Conservation (phyloP, 2,797 vertebrate genomes). For the Clarias platycephalus region DNA sequence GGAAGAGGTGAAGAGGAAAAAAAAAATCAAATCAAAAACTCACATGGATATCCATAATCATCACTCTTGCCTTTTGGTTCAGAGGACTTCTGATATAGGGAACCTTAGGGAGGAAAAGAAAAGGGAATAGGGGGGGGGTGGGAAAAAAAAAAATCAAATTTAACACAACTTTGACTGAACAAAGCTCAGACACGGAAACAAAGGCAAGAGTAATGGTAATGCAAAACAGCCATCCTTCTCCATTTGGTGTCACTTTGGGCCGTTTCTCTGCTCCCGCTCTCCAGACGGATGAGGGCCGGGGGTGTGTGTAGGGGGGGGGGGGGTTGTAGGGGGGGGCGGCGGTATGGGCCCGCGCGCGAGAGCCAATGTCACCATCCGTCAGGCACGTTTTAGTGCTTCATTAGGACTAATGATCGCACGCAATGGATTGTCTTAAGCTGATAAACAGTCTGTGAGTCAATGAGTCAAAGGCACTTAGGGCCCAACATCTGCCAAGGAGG, state of each 20-base stretch:
- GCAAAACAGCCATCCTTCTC: slow-evolving; percentile 68
- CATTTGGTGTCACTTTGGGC: slow-evolving; percentile 71
- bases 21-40: slow-evolving; percentile 78
- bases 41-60: slow-evolving; percentile 99
- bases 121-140: slow-evolving; percentile 67
- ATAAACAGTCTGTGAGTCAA: slow-evolving; percentile 84
- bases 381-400: slow-evolving; percentile 74
- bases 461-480: slow-evolving; percentile 75
- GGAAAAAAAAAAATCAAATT: slow-evolving; percentile 73
- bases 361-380: slow-evolving; percentile 78
- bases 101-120: slow-evolving; percentile 80
- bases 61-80: slow-evolving; percentile 89
- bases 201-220: slow-evolving; percentile 78
- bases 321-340: slow-evolving; percentile 39
- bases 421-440: slow-evolving; percentile 74
- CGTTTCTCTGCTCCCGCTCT: slow-evolving; percentile 60
- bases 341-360: slow-evolving; percentile 59
- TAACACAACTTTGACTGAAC: slow-evolving; percentile 72
- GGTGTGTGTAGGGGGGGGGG: slow-evolving; percentile 61
- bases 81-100: slow-evolving; percentile 97
- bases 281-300: slow-evolving; percentile 56
- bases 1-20: slow-evolving; percentile 47
- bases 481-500: slow-evolving; percentile 65
- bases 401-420: slow-evolving; percentile 75
- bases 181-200: slow-evolving; percentile 78